Evolutionary conservation across 2,113 vertebrate genomes (phyloP), one percentile per base, ranked within the genome.

Genomic region (Chamaea fasciata): DNA sequence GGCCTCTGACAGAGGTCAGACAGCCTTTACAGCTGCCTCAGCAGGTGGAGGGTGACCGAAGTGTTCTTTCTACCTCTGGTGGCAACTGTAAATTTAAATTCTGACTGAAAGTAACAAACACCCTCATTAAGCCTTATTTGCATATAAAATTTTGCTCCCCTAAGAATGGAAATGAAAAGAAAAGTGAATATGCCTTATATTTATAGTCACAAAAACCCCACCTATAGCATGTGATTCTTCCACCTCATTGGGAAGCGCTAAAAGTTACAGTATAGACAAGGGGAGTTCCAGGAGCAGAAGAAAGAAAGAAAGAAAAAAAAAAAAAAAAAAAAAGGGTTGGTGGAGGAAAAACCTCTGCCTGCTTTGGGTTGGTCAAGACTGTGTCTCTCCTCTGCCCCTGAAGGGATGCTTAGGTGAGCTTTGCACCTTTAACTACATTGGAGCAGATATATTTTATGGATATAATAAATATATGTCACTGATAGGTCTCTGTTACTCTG

Each of bases 211-310:
- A 35, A 57, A 41, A n/a, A 11, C 7, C 24, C 26, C 44, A 59
- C 11, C 23, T 55, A 39, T 2, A 46, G 22, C 4, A 24, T 14
- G 50, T 0, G 0, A 21, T 42, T 35, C 44, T 35, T 67, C 31
- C 10, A 20, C 62, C 26, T 50, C 37, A 26, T 9, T 24, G 26
- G 11, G 71, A 50, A 47, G 15, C 23, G 23, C 6, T 28, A 41
- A n/a, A 42, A 68, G 21, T 44, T 42, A 20, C 6, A 42, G 22
- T 35, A 31, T 6, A 42, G 37, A 4, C 13, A 59, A 50, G 37
- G 7, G 26, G 31, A 59, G 9, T 42, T 76, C 11, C 31, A 49
- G 52, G 20, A 41, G 24, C 23, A 24, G 31, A 56, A 65, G 27
- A 42, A 22, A 42, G 41, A 2, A 6, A 7, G 11, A 41, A 41